A percentile compares a stretch with the other conserved stretches of the same genome.
These are phyloP conservation scores for Calypte anna DNA, from an alignment of 2,113 vertebrate species.

Conservation along the genomic window DNA sequence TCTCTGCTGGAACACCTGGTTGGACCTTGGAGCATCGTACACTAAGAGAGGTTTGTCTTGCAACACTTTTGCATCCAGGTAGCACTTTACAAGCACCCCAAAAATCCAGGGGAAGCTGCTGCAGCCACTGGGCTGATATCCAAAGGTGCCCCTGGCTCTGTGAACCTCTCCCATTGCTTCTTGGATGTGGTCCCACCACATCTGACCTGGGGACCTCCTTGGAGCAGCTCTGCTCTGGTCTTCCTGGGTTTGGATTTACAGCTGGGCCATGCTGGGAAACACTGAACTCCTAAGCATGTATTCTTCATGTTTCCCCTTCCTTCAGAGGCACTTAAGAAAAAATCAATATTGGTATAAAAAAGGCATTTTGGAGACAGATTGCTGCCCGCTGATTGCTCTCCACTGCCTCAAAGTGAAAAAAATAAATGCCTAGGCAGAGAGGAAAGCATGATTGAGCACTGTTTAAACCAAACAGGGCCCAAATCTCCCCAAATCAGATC, in stretches of 20 bases:
- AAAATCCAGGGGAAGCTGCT: accelerated
- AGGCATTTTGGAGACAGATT: not conserved
- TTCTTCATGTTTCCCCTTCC: not conserved
- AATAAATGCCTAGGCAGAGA: not conserved
- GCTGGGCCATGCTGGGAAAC: not conserved
- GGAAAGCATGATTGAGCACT: accelerated
- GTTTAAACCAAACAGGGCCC: not conserved
- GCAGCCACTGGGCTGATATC: accelerated
- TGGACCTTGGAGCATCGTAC: too few relatives aligned
- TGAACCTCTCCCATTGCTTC: accelerated
- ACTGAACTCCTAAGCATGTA: not conserved
- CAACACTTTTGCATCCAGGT: not conserved
- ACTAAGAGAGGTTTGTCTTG: too few relatives aligned
- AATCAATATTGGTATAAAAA: not conserved
- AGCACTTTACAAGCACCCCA: not conserved
- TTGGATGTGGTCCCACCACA: not conserved
- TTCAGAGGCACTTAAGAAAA: not conserved
- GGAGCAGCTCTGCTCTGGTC: not conserved
- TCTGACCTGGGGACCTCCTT: too few relatives aligned
- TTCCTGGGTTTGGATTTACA: accelerated
- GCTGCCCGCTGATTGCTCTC: not conserved
- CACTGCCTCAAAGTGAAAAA: not conserved
- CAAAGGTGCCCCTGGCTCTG: not conserved
- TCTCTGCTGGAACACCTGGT: too few relatives aligned
- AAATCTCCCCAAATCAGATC: not conserved